These are phyloP conservation scores for Pomatostomus ruficeps DNA, from an alignment of 2,113 vertebrate species.

Conservation along the genomic window DNA sequence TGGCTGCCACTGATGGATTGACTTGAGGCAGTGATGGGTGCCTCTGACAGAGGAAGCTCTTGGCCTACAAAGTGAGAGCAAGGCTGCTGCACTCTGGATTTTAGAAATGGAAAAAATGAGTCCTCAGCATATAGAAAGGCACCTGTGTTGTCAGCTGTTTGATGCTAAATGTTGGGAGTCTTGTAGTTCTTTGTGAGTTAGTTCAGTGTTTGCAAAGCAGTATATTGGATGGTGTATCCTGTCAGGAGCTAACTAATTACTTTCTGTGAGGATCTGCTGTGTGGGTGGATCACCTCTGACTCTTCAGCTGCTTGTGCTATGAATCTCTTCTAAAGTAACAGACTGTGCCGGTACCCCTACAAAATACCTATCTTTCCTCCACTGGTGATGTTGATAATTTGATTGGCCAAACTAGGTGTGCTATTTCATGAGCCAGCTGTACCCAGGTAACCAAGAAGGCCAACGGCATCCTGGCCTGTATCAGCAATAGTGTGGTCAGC, in stretches of 20 bases:
- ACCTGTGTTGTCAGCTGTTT: not conserved
- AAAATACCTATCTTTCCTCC: not conserved
- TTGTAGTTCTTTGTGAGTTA: not conserved
- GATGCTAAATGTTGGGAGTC: not conserved
- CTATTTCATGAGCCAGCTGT: not conserved
- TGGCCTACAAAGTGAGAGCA: not conserved
- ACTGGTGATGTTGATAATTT: fast-evolving
- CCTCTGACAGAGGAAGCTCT: not conserved
- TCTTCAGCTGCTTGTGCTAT: not conserved
- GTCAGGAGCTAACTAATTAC: not conserved
- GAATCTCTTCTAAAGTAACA: not conserved
- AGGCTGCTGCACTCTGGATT: not conserved
- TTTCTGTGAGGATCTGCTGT: not conserved
- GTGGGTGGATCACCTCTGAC: not conserved
- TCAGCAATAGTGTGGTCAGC: not conserved
- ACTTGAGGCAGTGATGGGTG: not conserved
- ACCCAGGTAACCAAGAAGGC: not conserved
- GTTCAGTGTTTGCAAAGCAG: not conserved
- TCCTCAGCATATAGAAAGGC: not conserved
- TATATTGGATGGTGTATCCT: not conserved
- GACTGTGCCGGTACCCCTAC: not conserved
- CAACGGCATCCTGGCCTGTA: not conserved
- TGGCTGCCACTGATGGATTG: not conserved
- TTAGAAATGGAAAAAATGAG: not conserved
- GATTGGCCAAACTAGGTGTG: not conserved